Base-by-base conservation (phyloP, 2,888 invertebrate genomes). In the Leucophenga montana region DNA sequence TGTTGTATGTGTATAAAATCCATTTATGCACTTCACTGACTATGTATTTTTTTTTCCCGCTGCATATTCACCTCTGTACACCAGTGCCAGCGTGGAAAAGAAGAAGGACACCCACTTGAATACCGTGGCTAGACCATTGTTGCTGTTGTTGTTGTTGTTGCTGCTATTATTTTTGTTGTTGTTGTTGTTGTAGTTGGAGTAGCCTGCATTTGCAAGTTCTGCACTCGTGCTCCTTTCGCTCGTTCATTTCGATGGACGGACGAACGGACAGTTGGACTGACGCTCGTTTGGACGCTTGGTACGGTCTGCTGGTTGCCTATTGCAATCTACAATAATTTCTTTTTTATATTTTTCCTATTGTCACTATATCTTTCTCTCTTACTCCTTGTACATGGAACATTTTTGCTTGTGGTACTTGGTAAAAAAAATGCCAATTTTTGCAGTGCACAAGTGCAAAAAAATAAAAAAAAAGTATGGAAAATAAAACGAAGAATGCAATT, bases 21-120 rank as follows among this genome's bases (percentile, higher is more conserved):
- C 84, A 82, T 82, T 82, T 82, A 83, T 82, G 82, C 82, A 84
- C 82, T 82, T 84, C 85, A 81, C 82, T 84, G 81, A 83, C 83
- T 39, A 11, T 8, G 11, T 39, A 5, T 39, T 39, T 22, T 22
- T 6, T 57, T 11, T 39, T 39, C 3, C 27, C 22, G 66, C 75
- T 80, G 84, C 80, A 83, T 82, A 39, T 39, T 39, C 39, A 39
- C 39, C 39, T 39, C 39, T 39, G 39, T 39, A 39, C 8, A 11
- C 8, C n/a, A n/a, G n/a, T 39, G 39, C 3, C 39, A 39, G 33
- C 8, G 33, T 5, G 33, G 3, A 33, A 8, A 33, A 33, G 48
- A 48, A 48, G 16, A 18, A 50, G 50, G 16, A n/a, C 50, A 50
- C 16, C 50, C 50, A 18, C 50, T 50, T 18, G 39, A 39, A 39